Evolutionary conservation across 2,113 vertebrate species (phyloP).

Genomic region (Ophthalmolycus amberensis): DNA sequence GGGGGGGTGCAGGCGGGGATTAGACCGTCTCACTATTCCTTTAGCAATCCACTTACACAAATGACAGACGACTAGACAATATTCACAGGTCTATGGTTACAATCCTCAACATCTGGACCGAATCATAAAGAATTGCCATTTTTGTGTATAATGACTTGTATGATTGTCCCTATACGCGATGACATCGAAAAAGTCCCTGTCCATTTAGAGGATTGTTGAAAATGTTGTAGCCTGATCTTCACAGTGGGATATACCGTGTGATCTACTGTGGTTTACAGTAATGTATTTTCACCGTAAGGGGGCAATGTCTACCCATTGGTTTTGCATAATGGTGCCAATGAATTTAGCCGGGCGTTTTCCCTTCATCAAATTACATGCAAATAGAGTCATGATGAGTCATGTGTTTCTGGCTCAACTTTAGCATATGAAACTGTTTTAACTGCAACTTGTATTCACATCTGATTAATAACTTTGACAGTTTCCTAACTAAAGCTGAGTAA

Average conservation of each 20-base stretch:
- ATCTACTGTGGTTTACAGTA: constrained; percentile 3
- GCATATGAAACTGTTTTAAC: not conserved
- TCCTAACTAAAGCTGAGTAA: not conserved
- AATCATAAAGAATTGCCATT: constrained; percentile 53
- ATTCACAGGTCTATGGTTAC: constrained; percentile 61
- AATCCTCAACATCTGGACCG: constrained; percentile 70
- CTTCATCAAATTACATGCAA: constrained; percentile 44
- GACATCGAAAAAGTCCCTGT: constrained; percentile 20
- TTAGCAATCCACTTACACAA: constrained; percentile 61
- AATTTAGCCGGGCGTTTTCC: constrained; percentile 31
- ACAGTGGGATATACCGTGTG: not conserved
- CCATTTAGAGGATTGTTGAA: constrained; percentile 48
- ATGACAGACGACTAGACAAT: constrained; percentile 42
- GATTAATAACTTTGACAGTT: not conserved
- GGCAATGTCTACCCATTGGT: constrained; percentile 38
- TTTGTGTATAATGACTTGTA: constrained; percentile 45
- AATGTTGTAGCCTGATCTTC: constrained; percentile 15
- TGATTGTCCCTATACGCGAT: constrained; percentile 25
- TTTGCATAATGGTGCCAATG: not conserved
- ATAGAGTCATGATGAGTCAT: constrained; percentile 16
- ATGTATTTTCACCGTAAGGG: constrained; percentile 39
- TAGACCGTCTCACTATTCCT: constrained; percentile 46
- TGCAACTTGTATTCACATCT: not conserved
- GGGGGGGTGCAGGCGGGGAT: constrained; percentile 41
- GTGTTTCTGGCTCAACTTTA: not conserved